Evolutionary conservation across 2,888 invertebrate genomes (phyloP).

Genomic region (Cerceris ruficornis): DNA sequence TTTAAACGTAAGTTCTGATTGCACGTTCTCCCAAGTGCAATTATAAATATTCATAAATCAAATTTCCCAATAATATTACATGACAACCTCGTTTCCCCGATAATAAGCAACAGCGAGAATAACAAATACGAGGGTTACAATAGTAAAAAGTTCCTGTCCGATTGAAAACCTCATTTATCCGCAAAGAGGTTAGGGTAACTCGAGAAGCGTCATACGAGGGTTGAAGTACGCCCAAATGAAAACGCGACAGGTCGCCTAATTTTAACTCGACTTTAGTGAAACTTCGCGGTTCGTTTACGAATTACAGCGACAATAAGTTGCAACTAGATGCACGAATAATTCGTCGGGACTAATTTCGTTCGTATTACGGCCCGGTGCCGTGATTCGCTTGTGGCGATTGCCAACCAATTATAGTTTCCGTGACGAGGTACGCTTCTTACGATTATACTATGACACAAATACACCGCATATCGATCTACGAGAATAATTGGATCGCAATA

Average conservation of each 20-base stretch:
- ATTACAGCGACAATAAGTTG: neutral
- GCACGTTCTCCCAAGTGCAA: no score
- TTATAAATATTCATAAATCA: no score
- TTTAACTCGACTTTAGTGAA: conserved; percentile 33
- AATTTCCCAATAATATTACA: no score
- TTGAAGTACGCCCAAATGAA: conserved; percentile 2
- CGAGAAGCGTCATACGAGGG: conserved; percentile 7
- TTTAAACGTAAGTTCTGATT: no score
- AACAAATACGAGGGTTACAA: no score
- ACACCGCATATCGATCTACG: neutral
- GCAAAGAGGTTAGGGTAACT: neutral
- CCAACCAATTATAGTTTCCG: neutral
- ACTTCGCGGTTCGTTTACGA: conserved; percentile 12
- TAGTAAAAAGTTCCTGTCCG: no score
- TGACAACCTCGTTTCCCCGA: no score
- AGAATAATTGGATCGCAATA: no score
- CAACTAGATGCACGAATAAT: neutral
- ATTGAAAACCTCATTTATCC: no score
- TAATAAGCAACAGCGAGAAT: no score
- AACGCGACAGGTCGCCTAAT: conserved; percentile 27
- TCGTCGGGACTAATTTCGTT: neutral
- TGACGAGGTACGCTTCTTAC: neutral
- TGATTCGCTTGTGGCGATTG: no score
- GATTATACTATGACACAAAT: neutral
- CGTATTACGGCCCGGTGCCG: neutral